A percentile compares a stretch with the other conserved stretches of the same genome.
phyloP scores from a whole-genome alignment of 2,113 vertebrate species.

The Stegostoma tigrinum region DNA sequence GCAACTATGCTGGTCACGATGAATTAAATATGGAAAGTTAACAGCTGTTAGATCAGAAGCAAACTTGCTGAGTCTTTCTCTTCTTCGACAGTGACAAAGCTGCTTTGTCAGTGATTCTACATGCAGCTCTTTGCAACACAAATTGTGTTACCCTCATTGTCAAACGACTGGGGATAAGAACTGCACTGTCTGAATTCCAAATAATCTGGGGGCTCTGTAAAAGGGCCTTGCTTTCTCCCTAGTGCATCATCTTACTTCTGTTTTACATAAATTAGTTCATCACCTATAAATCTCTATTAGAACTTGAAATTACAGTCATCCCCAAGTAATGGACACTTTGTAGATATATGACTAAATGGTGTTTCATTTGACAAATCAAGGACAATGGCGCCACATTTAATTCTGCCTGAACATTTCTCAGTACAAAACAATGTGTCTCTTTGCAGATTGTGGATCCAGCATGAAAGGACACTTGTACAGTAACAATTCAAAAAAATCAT shows the following conservation, averaged over 20 bases:
- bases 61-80: conserved; percentile 35
- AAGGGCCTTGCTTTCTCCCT: not conserved
- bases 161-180: not conserved
- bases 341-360: not conserved
- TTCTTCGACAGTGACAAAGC: conserved; percentile 35
- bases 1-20: conserved; percentile 32
- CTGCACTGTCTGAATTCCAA: not conserved
- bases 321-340: not conserved
- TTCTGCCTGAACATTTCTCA: not conserved
- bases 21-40: conserved; percentile 37
- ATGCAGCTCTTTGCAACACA: conserved; percentile 13
- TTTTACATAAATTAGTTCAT: conserved; percentile 2
- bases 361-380: not conserved
- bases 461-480: not conserved
- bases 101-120: not conserved
- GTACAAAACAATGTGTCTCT: not conserved
- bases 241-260: not conserved
- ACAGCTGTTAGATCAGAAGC: conserved; percentile 18
- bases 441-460: not conserved
- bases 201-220: not conserved
- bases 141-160: not conserved
- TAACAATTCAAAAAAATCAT: not conserved
- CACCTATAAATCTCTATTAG: conserved; percentile 4
- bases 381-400: not conserved
- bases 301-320: not conserved